A percentile compares a stretch with the other conserved stretches of the same genome.
Evolutionary conservation across 2,113 vertebrate species (phyloP).

Genomic region (Narcine bancroftii): DNA sequence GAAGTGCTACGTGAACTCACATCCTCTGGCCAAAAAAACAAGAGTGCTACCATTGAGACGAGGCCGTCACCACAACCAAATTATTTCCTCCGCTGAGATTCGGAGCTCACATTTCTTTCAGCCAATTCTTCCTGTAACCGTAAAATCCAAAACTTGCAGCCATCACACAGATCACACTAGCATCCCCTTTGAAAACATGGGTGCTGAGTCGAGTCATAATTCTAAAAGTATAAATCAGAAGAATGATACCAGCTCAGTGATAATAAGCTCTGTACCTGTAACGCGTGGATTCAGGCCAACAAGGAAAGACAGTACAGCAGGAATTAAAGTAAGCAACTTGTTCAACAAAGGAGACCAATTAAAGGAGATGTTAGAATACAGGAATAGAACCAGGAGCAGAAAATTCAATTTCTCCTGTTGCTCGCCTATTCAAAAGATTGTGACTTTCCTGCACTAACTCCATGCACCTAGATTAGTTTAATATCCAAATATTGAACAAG

Average conservation of each 20-base stretch:
- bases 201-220: too few species aligned
- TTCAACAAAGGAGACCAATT: conserved; percentile 39
- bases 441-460: too few species aligned
- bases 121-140: not conserved
- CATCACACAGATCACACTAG: too few species aligned
- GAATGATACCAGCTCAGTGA: not conserved
- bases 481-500: too few species aligned
- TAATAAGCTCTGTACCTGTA: conserved; percentile 64
- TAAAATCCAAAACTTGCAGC: too few species aligned
- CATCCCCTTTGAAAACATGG: too few species aligned
- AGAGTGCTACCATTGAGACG: not conserved
- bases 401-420: too few species aligned
- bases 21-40: not conserved
- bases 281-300: conserved; percentile 62
- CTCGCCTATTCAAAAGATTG: too few species aligned
- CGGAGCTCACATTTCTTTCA: too few species aligned
- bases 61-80: not conserved
- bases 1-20: not conserved
- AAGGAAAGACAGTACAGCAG: conserved; percentile 63
- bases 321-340: conserved; percentile 73
- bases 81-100: not conserved
- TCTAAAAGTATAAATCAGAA: not conserved
- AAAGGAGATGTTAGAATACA: not conserved
- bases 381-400: too few species aligned
- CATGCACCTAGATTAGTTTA: too few species aligned